These are phyloP conservation scores for Sebastes taczanowskii DNA, from an alignment of 2,797 vertebrate genomes.

Conservation along the genomic window DNA sequence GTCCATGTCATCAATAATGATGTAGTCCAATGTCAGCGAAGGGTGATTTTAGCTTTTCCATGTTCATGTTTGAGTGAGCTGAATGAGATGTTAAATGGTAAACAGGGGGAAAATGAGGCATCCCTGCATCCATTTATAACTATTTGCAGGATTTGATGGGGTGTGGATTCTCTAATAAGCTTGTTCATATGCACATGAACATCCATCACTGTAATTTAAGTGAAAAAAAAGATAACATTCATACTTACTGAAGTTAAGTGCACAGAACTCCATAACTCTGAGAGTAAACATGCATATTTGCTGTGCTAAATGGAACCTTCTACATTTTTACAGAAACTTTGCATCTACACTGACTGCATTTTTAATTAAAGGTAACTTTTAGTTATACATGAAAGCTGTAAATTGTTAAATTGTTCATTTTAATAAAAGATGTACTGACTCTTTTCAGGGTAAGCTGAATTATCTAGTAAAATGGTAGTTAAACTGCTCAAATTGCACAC, in stretches of 20 bases:
- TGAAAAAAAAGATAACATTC: neutral
- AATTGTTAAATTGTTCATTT: neutral
- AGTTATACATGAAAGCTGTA: neutral
- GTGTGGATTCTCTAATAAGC: slow-evolving; percentile 53
- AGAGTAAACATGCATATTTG: neutral
- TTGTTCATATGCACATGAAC: slow-evolving; percentile 39
- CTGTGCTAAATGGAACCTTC: neutral
- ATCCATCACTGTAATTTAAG: slow-evolving; percentile 38
- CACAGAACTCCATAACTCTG: slow-evolving; percentile 9
- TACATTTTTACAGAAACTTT: neutral
- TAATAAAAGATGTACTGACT: neutral
- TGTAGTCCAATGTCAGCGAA: slow-evolving; percentile 5
- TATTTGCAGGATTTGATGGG: slow-evolving; percentile 50
- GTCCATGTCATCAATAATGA: neutral
- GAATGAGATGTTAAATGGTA: slow-evolving; percentile 44
- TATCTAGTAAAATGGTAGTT: neutral
- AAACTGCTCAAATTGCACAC: neutral
- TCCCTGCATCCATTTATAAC: slow-evolving; percentile 50
- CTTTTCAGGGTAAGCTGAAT: neutral
- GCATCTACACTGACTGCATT: neutral
- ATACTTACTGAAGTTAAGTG: neutral
- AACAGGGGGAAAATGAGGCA: slow-evolving; percentile 12
- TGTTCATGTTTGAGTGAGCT: slow-evolving; percentile 41
- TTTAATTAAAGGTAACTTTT: neutral
- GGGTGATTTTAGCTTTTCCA: slow-evolving; percentile 10